A percentile compares a stretch with the other conserved stretches of the same genome.
These are phyloP conservation scores for Acrocephalus kingi DNA, from an alignment of 2,113 vertebrate species.

Conservation along the genomic window DNA sequence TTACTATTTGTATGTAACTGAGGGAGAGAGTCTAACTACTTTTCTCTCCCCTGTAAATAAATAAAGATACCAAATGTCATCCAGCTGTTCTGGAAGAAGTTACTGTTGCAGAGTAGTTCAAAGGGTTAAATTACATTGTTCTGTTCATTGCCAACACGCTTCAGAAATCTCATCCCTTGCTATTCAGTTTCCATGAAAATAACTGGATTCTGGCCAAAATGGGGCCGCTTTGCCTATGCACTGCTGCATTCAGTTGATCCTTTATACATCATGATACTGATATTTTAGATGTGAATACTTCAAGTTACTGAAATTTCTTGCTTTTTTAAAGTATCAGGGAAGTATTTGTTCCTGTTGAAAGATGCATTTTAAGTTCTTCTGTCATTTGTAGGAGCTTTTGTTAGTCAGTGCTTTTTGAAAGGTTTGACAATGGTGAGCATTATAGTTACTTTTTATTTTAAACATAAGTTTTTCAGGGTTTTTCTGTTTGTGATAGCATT, in stretches of 20 bases:
- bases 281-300: neutral
- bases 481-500: neutral
- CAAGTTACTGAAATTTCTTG: neutral
- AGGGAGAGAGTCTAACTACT: neutral
- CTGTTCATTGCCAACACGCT: neutral
- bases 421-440: neutral
- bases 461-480: accelerated
- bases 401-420: neutral
- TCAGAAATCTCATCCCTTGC: neutral
- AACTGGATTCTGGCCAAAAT: conserved; percentile 17
- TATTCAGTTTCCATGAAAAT: conserved; percentile 12
- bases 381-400: neutral
- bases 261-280: neutral
- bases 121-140: conserved; percentile 20
- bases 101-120: neutral
- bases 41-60: neutral
- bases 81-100: neutral
- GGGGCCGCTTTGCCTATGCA: neutral
- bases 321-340: neutral
- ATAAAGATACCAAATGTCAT: neutral
- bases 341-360: neutral
- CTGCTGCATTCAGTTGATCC: neutral
- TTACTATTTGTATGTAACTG: neutral
- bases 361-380: neutral
- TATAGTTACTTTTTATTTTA: neutral